These are phyloP conservation scores for Girardinus metallicus DNA, from an alignment of 2,797 vertebrate genomes.

Conservation along the genomic window DNA sequence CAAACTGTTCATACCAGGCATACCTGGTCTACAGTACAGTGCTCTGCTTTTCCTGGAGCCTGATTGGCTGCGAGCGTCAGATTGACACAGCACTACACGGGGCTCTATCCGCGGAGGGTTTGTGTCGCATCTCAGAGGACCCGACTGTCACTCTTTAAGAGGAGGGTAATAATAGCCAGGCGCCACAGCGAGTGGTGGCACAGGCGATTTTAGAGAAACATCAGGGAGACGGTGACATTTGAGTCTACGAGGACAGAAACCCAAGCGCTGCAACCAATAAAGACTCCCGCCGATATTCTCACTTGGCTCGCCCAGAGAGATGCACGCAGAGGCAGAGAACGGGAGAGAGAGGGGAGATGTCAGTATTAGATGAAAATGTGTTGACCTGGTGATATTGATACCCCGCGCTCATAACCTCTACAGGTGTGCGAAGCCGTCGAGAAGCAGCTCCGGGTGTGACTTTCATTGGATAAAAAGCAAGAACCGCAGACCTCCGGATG, in stretches of 20 bases:
- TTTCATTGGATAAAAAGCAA: constrained; percentile 53
- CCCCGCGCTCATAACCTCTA: constrained; percentile 72
- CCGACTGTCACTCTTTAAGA: constrained; percentile 84
- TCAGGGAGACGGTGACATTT: constrained; percentile 83
- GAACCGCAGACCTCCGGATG: constrained; percentile 51
- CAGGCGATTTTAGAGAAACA: constrained; percentile 81
- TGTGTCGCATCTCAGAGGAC: constrained; percentile 81
- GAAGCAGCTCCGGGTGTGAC: constrained; percentile 65
- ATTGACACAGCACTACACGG: constrained; percentile 72
- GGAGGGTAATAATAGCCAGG: constrained; percentile 84
- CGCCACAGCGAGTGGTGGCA: constrained; percentile 79
- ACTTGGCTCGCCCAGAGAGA: constrained; percentile 58
- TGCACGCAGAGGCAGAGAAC: constrained; percentile 34
- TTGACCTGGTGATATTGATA: constrained; percentile 79
- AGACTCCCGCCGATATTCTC: constrained; percentile 77
- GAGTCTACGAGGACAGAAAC: constrained; percentile 77
- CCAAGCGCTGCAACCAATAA: constrained; percentile 78
- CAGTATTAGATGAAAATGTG: constrained; percentile 78
- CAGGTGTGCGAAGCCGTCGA: constrained; percentile 69
- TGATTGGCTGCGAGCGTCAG: constrained; percentile 71
- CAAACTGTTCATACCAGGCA: constrained; percentile 1
- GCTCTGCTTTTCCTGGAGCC: constrained; percentile 48
- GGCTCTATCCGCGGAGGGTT: constrained; percentile 72
- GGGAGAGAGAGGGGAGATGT: constrained; percentile 58
- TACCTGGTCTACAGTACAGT: constrained; percentile 32